A percentile compares a stretch with the other conserved stretches of the same genome.
phyloP scores from a whole-genome alignment of 2,888 invertebrate genomes.

The Ophion ventricosus region DNA sequence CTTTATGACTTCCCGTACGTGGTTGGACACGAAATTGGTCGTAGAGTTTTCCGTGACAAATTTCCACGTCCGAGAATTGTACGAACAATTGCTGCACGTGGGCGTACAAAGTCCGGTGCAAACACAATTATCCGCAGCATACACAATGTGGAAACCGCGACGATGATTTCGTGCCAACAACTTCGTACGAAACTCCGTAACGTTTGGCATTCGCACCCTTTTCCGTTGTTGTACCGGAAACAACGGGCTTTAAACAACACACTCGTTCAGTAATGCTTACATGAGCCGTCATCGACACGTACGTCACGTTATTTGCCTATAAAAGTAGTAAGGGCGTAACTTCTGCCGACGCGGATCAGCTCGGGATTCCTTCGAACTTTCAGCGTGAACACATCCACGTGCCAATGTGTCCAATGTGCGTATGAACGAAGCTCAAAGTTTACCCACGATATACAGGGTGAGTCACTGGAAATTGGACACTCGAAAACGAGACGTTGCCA shows the following conservation, averaged over 20 bases:
- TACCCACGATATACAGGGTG: neutral
- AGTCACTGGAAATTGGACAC: neutral
- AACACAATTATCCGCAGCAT: constrained; percentile 26
- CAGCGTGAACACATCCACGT: neutral
- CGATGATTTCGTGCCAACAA: constrained; percentile 39
- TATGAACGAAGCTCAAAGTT: neutral
- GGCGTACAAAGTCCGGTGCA: constrained; percentile 16
- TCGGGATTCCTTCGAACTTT: neutral
- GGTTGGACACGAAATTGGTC: neutral
- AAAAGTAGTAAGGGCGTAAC: neutral
- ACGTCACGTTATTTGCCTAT: neutral
- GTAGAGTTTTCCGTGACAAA: neutral
- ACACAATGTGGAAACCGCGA: constrained; percentile 27
- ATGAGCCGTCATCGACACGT: neutral
- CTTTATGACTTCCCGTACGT: neutral
- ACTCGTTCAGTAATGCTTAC: constrained; percentile 7
- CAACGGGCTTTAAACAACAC: neutral
- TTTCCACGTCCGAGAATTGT: neutral
- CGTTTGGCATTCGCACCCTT: constrained; percentile 24
- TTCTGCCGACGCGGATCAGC: neutral
- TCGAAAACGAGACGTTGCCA: too few relatives aligned
- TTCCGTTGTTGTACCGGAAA: constrained; percentile 21
- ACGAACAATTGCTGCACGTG: neutral
- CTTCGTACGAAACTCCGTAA: constrained; percentile 33
- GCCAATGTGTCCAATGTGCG: neutral